Evolutionary conservation across 2,797 vertebrate genomes (phyloP).

Genomic region (Pseudochirops corinnae): DNA sequence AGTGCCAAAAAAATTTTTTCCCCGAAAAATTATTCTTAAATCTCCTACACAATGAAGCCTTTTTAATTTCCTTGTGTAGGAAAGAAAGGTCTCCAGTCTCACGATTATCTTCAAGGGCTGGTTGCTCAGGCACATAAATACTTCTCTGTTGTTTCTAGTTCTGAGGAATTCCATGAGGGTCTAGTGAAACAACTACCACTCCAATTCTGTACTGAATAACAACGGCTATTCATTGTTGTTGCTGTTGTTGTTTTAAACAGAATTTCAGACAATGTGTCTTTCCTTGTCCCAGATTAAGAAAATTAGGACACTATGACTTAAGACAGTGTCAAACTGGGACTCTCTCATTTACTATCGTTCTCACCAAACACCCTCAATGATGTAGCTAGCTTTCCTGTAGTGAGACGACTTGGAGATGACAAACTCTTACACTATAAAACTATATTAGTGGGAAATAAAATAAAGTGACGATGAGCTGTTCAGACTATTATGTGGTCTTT

Average conservation of each 20-base stretch:
- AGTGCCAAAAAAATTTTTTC: constrained; percentile 4
- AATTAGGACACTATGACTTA: constrained; percentile 36
- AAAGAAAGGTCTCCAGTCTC: constrained; percentile 67
- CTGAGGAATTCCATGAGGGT: constrained; percentile 66
- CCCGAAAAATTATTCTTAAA: constrained; percentile 63
- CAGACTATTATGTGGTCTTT: constrained; percentile 48
- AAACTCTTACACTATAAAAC: background rate
- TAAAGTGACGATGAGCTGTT: constrained; percentile 20
- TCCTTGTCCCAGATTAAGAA: constrained; percentile 48
- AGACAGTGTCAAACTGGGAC: constrained; percentile 34
- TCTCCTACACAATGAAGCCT: constrained; percentile 73
- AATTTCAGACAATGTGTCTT: constrained; percentile 49
- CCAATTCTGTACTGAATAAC: constrained; percentile 51
- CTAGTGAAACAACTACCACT: constrained; percentile 50
- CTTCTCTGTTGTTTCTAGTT: constrained; percentile 73
- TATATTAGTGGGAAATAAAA: background rate
- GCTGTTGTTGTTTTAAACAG: background rate
- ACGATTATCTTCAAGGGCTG: constrained; percentile 52
- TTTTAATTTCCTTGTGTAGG: constrained; percentile 69
- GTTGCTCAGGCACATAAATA: constrained; percentile 65
- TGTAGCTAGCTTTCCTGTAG: background rate
- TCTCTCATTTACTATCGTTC: background rate
- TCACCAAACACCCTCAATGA: background rate
- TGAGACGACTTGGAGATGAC: background rate
- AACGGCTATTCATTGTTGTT: constrained; percentile 33